These are phyloP conservation scores for Condylostylus longicornis DNA, from an alignment of 1,140 invertebrate genomes.

Conservation along the genomic window DNA sequence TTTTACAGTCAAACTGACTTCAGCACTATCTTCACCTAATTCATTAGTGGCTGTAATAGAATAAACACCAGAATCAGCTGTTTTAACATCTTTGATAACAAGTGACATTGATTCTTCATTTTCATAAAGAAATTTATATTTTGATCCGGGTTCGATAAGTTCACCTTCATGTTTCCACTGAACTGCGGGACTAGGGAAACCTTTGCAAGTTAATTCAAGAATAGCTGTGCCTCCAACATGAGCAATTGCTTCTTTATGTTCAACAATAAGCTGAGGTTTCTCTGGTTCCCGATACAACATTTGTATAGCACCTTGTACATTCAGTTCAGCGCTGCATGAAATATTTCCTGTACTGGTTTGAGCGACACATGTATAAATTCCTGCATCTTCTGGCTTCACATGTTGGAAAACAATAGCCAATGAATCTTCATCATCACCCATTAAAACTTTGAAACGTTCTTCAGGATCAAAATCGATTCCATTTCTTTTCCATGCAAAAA, in stretches of 20 bases:
- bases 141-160: constrained; percentile 61
- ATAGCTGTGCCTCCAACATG: constrained; percentile 82
- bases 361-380: constrained; percentile 87
- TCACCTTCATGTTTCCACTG: constrained; percentile 77
- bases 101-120: constrained; percentile 82
- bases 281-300: constrained; percentile 66
- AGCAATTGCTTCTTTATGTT: constrained; percentile 57
- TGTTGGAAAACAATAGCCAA: constrained; percentile 84
- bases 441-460: constrained; percentile 84
- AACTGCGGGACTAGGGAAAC: constrained; percentile 85
- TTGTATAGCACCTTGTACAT: constrained; percentile 73
- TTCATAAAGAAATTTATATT: constrained; percentile 76
- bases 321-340: constrained; percentile 82
- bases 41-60: constrained; percentile 74
- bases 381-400: constrained; percentile 83
- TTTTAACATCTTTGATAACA: constrained; percentile 75
- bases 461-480: constrained; percentile 79
- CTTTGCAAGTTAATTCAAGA: constrained; percentile 81
- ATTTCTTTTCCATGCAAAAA: constrained; percentile 82
- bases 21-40: constrained; percentile 62
- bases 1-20: constrained; percentile 62
- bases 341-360: constrained; percentile 83
- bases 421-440: constrained; percentile 84
- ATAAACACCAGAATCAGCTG: constrained; percentile 73
- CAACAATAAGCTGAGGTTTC: constrained; percentile 58